Evolutionary conservation across 2,888 invertebrate species (phyloP).

Genomic region (Drosophila paracracens): DNA sequence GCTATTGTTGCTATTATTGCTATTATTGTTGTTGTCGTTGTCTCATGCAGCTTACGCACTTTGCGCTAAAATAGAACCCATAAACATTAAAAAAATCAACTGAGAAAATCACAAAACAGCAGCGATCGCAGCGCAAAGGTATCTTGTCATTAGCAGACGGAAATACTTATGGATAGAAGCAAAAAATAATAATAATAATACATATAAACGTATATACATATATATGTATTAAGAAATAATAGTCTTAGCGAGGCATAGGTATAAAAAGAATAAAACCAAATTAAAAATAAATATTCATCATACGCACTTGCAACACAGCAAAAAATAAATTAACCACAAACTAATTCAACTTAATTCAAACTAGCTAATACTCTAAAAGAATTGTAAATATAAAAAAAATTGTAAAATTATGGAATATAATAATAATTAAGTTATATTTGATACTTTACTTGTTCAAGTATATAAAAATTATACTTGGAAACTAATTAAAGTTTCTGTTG

Average conservation of each 20-base stretch:
- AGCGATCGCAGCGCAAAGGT: slow-evolving; percentile 29
- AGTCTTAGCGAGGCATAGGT: slow-evolving; percentile 30
- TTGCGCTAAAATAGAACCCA: slow-evolving; percentile 59
- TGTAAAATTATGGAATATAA: neutral
- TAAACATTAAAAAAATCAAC: slow-evolving; percentile 36
- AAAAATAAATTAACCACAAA: neutral
- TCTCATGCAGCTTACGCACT: slow-evolving; percentile 74
- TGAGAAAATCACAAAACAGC: slow-evolving; percentile 27
- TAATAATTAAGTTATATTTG: neutral
- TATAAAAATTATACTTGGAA: neutral
- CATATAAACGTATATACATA: neutral
- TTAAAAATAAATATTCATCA: slow-evolving; percentile 61
- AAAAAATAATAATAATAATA: slow-evolving; percentile 5
- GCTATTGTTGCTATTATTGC: slow-evolving; percentile 12
- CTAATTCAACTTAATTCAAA: neutral
- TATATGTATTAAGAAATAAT: slow-evolving; percentile 26
- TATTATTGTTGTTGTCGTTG: slow-evolving; percentile 4
- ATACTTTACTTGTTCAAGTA: neutral
- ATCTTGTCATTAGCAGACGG: slow-evolving; percentile 66
- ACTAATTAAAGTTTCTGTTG: neutral
- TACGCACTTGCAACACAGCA: slow-evolving; percentile 53
- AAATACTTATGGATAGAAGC: slow-evolving; percentile 46
- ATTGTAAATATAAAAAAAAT: neutral
- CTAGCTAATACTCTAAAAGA: slow-evolving; percentile 16
- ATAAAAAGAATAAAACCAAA: slow-evolving; percentile 36